Conservation (phyloP, 2,888 invertebrate species). For the Onthophagus sagittarius region DNA sequence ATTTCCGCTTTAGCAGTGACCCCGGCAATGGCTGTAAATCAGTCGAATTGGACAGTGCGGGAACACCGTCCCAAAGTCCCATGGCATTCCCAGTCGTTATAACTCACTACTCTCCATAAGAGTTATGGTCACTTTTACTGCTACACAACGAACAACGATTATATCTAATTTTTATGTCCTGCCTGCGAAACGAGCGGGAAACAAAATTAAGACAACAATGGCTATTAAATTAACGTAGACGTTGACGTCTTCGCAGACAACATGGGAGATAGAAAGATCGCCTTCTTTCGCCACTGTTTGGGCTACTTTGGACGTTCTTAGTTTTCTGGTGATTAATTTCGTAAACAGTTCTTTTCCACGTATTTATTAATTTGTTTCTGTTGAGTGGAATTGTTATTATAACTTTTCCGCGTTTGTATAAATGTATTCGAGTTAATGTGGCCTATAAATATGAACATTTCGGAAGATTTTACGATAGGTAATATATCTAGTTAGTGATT, state of each 20-base stretch:
- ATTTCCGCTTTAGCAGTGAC: slow-evolving; percentile 10
- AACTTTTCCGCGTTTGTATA: neutral
- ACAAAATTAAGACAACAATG: slow-evolving; percentile 10
- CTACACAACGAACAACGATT: slow-evolving; percentile 14
- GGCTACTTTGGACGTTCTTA: slow-evolving; percentile 3
- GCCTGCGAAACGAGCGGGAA: neutral
- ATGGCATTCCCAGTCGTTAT: slow-evolving; percentile 6
- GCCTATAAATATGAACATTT: neutral
- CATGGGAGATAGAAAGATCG: neutral
- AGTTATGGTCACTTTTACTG: slow-evolving; percentile 20
- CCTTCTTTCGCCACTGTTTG: too few species aligned
- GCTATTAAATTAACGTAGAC: slow-evolving; percentile 3
- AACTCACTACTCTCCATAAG: slow-evolving; percentile 11
- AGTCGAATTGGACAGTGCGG: neutral
- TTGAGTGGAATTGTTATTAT: neutral
- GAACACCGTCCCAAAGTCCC: neutral
- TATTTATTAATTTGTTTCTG: neutral
- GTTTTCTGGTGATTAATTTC: slow-evolving; percentile 1
- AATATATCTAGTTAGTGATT: neutral
- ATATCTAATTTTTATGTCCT: slow-evolving; percentile 20
- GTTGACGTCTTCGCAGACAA: neutral
- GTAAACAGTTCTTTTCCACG: neutral
- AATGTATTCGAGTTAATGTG: neutral
- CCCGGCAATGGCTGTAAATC: slow-evolving; percentile 7
- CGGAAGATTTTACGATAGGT: neutral